Conservation (phyloP, 2,888 invertebrate genomes). For the Caenorhabditis wallacei region DNA sequence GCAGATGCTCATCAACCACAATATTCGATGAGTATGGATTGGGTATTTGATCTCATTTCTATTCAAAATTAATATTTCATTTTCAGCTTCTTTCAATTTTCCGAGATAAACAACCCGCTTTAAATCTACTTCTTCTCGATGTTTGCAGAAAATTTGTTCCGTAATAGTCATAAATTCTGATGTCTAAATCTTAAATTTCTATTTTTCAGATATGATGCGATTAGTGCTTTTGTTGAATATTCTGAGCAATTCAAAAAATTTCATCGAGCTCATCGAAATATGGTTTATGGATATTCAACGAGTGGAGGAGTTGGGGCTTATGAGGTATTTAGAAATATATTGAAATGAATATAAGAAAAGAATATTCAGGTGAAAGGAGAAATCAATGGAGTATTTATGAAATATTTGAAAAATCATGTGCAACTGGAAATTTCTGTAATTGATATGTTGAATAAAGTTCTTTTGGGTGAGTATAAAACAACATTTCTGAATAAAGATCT, state of each 20-base stretch:
- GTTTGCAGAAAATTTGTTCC: slow-evolving; percentile 84
- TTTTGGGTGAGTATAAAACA: slow-evolving; percentile 71
- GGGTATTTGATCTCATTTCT: slow-evolving; percentile 58
- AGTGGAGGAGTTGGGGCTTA: slow-evolving; percentile 83
- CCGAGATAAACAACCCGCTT: slow-evolving; percentile 83
- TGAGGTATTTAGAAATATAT: slow-evolving; percentile 65
- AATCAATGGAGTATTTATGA: slow-evolving; percentile 83
- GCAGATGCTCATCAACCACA: slow-evolving; percentile 79
- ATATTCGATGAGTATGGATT: slow-evolving; percentile 83
- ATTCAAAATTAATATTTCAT: not conserved
- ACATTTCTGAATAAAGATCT: not conserved
- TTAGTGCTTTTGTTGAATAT: slow-evolving; percentile 71
- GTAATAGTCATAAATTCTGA: slow-evolving; percentile 59
- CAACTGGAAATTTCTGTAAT: slow-evolving; percentile 73
- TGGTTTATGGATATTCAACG: slow-evolving; percentile 82
- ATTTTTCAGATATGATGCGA: slow-evolving; percentile 57
- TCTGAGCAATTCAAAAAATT: slow-evolving; percentile 75
- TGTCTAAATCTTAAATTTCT: not conserved
- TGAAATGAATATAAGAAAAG: not conserved
- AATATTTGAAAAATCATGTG: slow-evolving; percentile 82
- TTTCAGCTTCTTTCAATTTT: slow-evolving; percentile 81
- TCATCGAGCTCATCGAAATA: slow-evolving; percentile 78
- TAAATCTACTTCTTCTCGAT: slow-evolving; percentile 84
- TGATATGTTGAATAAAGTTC: slow-evolving; percentile 80
- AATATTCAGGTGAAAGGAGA: slow-evolving; percentile 79